Evolutionary conservation across 2,888 invertebrate genomes (phyloP).

Genomic region (Dione vanillae): DNA sequence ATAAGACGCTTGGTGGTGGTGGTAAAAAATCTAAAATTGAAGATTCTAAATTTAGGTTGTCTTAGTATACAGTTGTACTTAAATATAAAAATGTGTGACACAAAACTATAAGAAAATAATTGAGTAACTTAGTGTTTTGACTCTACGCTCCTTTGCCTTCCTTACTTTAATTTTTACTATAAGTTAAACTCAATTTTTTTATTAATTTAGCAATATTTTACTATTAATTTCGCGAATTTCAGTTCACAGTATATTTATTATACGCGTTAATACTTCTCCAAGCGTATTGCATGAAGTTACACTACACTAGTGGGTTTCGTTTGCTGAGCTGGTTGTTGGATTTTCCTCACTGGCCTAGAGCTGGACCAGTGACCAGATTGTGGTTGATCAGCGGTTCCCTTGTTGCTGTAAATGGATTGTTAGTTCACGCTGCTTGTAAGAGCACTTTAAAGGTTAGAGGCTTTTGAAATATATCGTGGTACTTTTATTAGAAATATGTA

Average conservation of each 20-base stretch:
- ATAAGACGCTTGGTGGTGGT: too few relatives aligned
- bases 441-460: conserved; percentile 66
- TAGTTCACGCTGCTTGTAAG: conserved; percentile 72
- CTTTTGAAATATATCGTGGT: not conserved
- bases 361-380: conserved; percentile 56
- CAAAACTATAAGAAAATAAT: too few relatives aligned
- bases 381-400: conserved; percentile 68
- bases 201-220: too few relatives aligned
- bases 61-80: too few relatives aligned
- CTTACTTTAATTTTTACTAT: too few relatives aligned
- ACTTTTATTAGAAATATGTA: too few relatives aligned
- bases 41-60: too few relatives aligned
- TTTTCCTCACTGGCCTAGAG: conserved; percentile 68
- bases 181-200: too few relatives aligned
- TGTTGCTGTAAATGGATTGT: conserved; percentile 68
- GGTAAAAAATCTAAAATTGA: too few relatives aligned
- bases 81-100: too few relatives aligned
- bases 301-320: conserved; percentile 74
- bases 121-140: too few relatives aligned
- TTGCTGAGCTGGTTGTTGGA: conserved; percentile 67
- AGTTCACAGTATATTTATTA: conserved; percentile 71
- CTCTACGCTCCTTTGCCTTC: too few relatives aligned
- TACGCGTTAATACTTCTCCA: conserved; percentile 72
- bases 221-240: conserved; percentile 1
- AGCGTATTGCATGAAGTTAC: conserved; percentile 78